phyloP scores from a whole-genome alignment of 2,113 vertebrate genomes.

The Vombatus ursinus region DNA sequence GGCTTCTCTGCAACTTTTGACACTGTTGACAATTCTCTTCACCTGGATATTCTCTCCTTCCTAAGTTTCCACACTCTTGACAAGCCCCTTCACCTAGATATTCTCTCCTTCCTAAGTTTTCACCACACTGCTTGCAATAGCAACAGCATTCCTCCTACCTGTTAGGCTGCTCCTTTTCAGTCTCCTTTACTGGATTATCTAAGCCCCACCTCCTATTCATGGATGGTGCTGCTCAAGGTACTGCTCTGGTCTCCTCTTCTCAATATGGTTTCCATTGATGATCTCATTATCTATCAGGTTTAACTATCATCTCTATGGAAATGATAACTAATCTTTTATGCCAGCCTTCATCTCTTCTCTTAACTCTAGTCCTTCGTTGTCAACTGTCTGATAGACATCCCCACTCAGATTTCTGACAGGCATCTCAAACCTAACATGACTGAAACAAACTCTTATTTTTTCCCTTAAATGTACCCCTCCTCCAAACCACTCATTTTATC shows the following conservation, averaged over 20 bases:
- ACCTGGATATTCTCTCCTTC: too few species aligned
- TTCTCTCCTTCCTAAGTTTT: too few species aligned
- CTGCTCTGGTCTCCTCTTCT: neutral
- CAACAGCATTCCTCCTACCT: too few species aligned
- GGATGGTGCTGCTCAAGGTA: neutral
- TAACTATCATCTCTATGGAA: neutral
- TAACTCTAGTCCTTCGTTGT: neutral
- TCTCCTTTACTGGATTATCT: too few species aligned
- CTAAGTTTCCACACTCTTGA: too few species aligned
- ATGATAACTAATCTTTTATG: neutral
- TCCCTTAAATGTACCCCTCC: neutral
- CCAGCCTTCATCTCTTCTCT: neutral
- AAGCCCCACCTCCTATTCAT: too few species aligned
- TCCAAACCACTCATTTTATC: neutral
- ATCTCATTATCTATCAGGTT: neutral
- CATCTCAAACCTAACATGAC: neutral
- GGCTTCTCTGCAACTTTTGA: too few species aligned
- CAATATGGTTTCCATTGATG: neutral
- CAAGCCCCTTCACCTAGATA: too few species aligned
- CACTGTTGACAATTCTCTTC: too few species aligned
- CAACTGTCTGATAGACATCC: neutral
- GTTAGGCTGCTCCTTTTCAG: too few species aligned
- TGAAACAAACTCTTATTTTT: neutral
- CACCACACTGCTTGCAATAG: too few species aligned
- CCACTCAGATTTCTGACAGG: neutral